Percentiles rank a stretch among this genome's conserved stretches.
Evolutionary conservation across 2,113 vertebrate species (phyloP).

Genomic region (Peucedramus taeniatus): DNA sequence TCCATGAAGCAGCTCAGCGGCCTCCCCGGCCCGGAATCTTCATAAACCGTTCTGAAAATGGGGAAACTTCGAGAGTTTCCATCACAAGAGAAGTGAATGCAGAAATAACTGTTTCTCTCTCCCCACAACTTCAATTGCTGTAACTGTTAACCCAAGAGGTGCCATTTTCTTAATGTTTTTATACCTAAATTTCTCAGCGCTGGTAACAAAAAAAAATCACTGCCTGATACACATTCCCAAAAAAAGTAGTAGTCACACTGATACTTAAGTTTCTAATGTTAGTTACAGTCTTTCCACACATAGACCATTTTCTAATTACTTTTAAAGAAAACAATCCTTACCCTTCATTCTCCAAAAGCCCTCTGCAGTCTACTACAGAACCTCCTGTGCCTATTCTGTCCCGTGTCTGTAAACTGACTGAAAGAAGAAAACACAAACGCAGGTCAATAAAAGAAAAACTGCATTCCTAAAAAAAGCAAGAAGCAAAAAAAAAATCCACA

Average conservation of each 20-base stretch:
- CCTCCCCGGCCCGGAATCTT: constrained; percentile 85
- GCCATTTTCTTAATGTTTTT: background rate
- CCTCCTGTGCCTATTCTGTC: constrained; percentile 93
- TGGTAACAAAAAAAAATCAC: background rate
- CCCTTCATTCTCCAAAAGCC: constrained; percentile 95
- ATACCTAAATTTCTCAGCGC: background rate
- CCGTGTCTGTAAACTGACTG: constrained; percentile 96
- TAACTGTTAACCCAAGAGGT: background rate
- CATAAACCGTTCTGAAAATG: constrained; percentile 85
- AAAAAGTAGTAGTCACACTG: background rate
- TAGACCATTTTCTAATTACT: background rate
- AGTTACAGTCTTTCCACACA: background rate
- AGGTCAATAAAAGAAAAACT: background rate
- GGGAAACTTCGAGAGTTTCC: constrained; percentile 12
- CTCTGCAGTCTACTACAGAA: constrained; percentile 94
- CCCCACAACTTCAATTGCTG: background rate
- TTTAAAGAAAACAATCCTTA: constrained; percentile 66
- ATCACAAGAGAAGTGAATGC: background rate
- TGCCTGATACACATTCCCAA: background rate
- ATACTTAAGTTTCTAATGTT: background rate
- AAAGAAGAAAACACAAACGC: constrained; percentile 14
- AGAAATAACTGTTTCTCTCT: background rate
- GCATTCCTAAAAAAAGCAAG: background rate
- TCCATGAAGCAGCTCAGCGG: constrained; percentile 92
- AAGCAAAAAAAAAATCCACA: background rate